Percentiles rank a stretch among this genome's conserved stretches.
Evolutionary conservation across 1,140 invertebrate species (phyloP).

Genomic region (Mylabris phalerata): DNA sequence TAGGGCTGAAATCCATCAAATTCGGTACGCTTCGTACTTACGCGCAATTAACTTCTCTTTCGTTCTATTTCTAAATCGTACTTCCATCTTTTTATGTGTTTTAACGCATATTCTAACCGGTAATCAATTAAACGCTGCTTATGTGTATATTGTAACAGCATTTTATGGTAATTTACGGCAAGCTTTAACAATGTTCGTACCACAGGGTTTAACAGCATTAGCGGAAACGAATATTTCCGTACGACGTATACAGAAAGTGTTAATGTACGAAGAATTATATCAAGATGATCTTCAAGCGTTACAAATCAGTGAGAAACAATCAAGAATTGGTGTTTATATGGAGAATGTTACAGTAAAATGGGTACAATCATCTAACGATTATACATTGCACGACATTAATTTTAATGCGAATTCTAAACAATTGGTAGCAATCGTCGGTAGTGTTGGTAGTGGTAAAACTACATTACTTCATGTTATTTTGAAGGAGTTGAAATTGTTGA

Average conservation of each 20-base stretch:
- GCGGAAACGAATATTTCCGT: slow-evolving; percentile 60
- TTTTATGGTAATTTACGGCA: slow-evolving; percentile 62
- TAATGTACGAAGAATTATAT: slow-evolving; percentile 61
- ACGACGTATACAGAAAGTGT: slow-evolving; percentile 56
- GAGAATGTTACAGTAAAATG: no score
- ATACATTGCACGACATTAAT: no score
- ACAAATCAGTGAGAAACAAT: no score
- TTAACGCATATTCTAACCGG: slow-evolving; percentile 63
- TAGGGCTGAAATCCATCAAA: slow-evolving; percentile 33
- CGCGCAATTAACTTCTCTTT: slow-evolving; percentile 63
- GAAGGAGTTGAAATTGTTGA: slow-evolving; percentile 61
- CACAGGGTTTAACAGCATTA: slow-evolving; percentile 48
- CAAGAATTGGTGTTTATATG: no score
- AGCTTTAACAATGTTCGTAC: slow-evolving; percentile 64
- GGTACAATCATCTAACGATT: no score
- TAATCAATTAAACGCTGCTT: slow-evolving; percentile 58
- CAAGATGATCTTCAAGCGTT: no score
- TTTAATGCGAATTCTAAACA: no score
- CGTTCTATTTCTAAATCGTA: slow-evolving; percentile 60
- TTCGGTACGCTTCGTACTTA: slow-evolving; percentile 59
- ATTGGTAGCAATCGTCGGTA: neutral
- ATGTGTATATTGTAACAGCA: slow-evolving; percentile 62
- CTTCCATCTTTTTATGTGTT: slow-evolving; percentile 69
- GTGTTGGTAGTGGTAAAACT: slow-evolving; percentile 66
- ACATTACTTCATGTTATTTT: slow-evolving; percentile 78